Evolutionary conservation across 2,888 invertebrate genomes (phyloP), one percentile per base, ranked within the genome.

Genomic region (Troilus luridus): DNA sequence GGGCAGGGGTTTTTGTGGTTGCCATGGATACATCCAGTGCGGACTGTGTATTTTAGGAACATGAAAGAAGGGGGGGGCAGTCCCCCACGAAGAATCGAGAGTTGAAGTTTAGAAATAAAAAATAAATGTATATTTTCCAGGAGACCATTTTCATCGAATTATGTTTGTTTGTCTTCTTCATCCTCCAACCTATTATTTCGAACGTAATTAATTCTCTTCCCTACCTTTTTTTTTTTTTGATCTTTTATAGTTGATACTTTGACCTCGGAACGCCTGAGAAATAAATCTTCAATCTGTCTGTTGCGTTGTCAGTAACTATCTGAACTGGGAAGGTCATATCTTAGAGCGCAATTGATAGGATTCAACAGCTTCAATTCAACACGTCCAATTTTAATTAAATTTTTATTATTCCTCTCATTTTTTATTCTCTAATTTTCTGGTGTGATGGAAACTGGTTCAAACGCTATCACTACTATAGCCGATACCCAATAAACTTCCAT

Each of bases 31-130:
- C n/a, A n/a, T n/a, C n/a, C n/a, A n/a, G n/a, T n/a, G n/a, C n/a
- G n/a, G n/a, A n/a, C n/a, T n/a, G n/a, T n/a, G n/a, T 8, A 64
- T 64, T 64, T 8, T 64, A 9, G 10, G 5, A n/a, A 64, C 1
- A n/a, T 10, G 21, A 10, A n/a, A 64, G n/a, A n/a, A n/a, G 0
- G 10, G 0, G n/a, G 10, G 9, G 0, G 2, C 8, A n/a, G 7
- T 21, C 21, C 2, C n/a, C 10, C 64, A 9, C 9, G n/a, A 64
- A 64, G 5, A 64, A n/a, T 64, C 64, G 9, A 0, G 12, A 24
- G n/a, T 24, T 67, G 24, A 24, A 12, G 24, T 12, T 1, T 12
- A 67, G 14, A 27, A 67, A 24, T 6, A 67, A 67, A 67, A 14
- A n/a, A 67, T 3, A 67, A 14, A 67, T 24, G n/a, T n/a, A 14